phyloP scores from a whole-genome alignment of 2,113 vertebrate species.

The Hyperoodon ampullatus region DNA sequence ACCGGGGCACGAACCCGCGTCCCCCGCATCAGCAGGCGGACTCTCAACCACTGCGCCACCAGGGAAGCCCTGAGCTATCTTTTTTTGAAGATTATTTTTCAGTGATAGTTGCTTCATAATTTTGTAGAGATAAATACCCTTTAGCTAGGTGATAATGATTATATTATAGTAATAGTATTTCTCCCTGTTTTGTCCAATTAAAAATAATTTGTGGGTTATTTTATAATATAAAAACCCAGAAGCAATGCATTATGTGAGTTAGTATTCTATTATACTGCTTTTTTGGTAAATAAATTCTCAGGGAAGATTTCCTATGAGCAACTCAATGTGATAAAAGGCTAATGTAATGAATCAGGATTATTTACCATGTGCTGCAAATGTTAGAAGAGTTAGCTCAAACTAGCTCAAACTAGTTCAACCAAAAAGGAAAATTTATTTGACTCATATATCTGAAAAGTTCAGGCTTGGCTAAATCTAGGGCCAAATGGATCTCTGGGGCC shows the following conservation, averaged over 20 bases:
- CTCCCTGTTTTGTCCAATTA: neutral
- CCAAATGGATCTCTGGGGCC: neutral
- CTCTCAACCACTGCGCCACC: too few relatives aligned
- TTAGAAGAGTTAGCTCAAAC: neutral
- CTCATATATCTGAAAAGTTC: neutral
- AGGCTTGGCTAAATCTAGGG: neutral
- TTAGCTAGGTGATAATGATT: neutral
- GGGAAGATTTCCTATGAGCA: conserved; percentile 15
- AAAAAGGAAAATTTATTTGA: conserved; percentile 38
- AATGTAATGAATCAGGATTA: neutral
- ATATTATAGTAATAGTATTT: neutral
- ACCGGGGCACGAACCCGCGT: accelerated
- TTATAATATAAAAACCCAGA: conserved; percentile 32
- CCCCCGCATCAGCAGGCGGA: too few relatives aligned
- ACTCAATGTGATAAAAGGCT: neutral
- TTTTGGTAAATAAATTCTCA: conserved; percentile 34
- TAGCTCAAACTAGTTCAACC: neutral
- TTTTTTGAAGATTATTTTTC: conserved; percentile 33
- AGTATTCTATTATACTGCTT: neutral
- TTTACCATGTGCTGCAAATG: conserved; percentile 4
- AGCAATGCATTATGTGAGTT: neutral
- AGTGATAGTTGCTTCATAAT: neutral
- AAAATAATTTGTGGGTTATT: conserved; percentile 23
- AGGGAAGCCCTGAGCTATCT: neutral
- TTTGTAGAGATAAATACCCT: neutral